phyloP scores from a whole-genome alignment of 2,113 vertebrate species.

The Promerops cafer region DNA sequence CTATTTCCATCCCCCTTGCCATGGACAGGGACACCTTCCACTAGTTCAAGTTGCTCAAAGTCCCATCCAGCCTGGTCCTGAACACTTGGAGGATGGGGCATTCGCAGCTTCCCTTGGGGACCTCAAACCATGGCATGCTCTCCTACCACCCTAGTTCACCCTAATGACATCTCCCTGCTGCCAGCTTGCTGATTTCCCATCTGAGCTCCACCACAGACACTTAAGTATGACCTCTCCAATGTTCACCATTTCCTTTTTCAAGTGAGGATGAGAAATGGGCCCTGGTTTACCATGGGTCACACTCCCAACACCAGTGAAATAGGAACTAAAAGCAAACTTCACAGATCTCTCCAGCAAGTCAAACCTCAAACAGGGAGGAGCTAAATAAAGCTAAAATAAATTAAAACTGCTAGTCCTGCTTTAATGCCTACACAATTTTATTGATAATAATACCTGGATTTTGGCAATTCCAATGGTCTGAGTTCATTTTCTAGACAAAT shows the following conservation, averaged over 20 bases:
- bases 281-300: not conserved
- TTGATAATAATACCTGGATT: not conserved
- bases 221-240: not conserved
- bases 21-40: not conserved
- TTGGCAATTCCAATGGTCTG: not conserved
- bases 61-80: not conserved
- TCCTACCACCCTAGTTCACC: not conserved
- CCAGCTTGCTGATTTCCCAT: not conserved
- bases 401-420: not conserved
- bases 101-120: not conserved
- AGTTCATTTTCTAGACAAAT: not conserved
- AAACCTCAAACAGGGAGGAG: not conserved
- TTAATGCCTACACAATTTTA: not conserved
- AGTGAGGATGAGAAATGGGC: not conserved
- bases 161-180: not conserved
- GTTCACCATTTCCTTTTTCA: not conserved
- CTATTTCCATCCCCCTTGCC: not conserved
- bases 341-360: not conserved
- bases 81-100: not conserved
- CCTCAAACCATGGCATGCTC: no score
- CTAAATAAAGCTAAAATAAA: not conserved
- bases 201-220: not conserved
- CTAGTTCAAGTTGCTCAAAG: not conserved
- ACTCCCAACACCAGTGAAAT: accelerated
- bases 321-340: not conserved